Evolutionary conservation across 2,888 invertebrate genomes (phyloP).

Genomic region (Epistrophe eligans): DNA sequence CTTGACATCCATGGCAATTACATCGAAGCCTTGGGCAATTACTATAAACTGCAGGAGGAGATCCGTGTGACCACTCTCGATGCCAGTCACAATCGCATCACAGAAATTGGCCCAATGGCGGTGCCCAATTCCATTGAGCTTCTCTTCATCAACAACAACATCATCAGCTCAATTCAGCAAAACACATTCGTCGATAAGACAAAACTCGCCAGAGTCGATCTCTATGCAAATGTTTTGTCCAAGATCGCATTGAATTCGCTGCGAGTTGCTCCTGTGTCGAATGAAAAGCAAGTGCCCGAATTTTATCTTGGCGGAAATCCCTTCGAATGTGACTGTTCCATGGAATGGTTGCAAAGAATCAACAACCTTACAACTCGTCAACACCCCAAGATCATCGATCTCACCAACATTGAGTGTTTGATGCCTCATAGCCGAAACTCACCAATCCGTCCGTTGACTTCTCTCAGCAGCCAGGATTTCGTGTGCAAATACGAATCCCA

Average conservation of each 20-base stretch:
- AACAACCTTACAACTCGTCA: conserved; percentile 94
- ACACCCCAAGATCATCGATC: conserved; percentile 94
- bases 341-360: conserved; percentile 97
- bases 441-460: conserved; percentile 90
- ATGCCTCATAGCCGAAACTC: conserved; percentile 93
- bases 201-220: conserved; percentile 93
- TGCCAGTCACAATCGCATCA: conserved; percentile 94
- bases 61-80: conserved; percentile 93
- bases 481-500: conserved; percentile 96
- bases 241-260: conserved; percentile 92
- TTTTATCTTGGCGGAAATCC: conserved; percentile 97
- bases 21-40: conserved; percentile 94
- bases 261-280: conserved; percentile 88
- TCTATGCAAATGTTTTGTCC: conserved; percentile 94
- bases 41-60: conserved; percentile 93
- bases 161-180: conserved; percentile 91
- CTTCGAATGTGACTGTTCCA: conserved; percentile 96
- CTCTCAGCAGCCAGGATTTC: conserved; percentile 92
- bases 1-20: conserved; percentile 95
- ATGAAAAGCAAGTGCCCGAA: conserved; percentile 91
- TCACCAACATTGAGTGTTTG: conserved; percentile 94
- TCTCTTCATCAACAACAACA: conserved; percentile 95
- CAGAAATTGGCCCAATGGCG: conserved; percentile 91
- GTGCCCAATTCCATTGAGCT: conserved; percentile 95
- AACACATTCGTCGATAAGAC: conserved; percentile 94